phyloP scores from a whole-genome alignment of 2,888 invertebrate species.

The Drosophila borborema region DNA sequence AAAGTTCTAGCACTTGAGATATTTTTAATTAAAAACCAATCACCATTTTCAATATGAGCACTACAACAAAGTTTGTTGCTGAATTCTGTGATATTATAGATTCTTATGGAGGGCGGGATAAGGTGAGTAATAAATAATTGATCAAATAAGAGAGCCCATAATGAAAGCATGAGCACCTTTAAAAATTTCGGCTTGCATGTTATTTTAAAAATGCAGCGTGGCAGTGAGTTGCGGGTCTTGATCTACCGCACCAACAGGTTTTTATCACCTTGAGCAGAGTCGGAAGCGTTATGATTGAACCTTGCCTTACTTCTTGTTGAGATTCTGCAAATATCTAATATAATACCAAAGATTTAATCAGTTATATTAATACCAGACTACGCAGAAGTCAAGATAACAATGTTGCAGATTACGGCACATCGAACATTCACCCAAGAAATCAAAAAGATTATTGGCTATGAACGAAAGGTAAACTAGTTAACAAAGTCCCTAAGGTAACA shows the following conservation, averaged over 20 bases:
- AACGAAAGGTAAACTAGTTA: constrained; percentile 52
- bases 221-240: constrained; percentile 29
- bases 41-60: constrained; percentile 58
- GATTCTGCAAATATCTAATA: constrained; percentile 40
- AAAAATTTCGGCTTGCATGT: neutral
- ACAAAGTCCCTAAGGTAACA: neutral
- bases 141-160: neutral
- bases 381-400: constrained; percentile 62
- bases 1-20: neutral
- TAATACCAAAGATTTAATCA: constrained; percentile 55
- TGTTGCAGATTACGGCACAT: constrained; percentile 34
- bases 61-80: constrained; percentile 81
- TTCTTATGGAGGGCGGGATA: constrained; percentile 94
- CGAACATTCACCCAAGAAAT: constrained; percentile 42
- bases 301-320: constrained; percentile 53
- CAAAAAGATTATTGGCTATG: constrained; percentile 52
- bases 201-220: constrained; percentile 50
- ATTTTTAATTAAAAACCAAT: neutral
- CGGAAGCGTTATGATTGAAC: constrained; percentile 55
- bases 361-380: constrained; percentile 3
- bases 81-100: constrained; percentile 91
- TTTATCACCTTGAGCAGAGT: constrained; percentile 30
- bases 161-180: neutral
- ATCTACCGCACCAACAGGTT: constrained; percentile 51
- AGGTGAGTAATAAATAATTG: constrained; percentile 86